These are phyloP conservation scores for Spodoptera picta DNA, from an alignment of 2,888 invertebrate genomes.

Conservation along the genomic window DNA sequence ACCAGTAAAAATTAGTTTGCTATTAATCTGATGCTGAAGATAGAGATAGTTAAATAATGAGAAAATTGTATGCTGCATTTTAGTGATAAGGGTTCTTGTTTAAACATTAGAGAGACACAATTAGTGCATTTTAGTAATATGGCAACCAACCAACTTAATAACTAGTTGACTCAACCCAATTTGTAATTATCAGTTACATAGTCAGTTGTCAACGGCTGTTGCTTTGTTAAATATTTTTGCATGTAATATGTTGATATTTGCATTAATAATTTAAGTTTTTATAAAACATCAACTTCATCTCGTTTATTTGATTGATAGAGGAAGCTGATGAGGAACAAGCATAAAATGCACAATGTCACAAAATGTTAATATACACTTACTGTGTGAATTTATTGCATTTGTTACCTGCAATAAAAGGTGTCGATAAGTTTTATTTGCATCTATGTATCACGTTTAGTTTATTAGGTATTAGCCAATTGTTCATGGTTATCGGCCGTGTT, in stretches of 20 bases:
- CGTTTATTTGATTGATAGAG: too few relatives aligned
- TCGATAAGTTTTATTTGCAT: slow-evolving; percentile 45
- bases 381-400: slow-evolving; percentile 4
- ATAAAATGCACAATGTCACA: too few relatives aligned
- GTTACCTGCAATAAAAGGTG: slow-evolving; percentile 12
- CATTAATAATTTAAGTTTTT: too few relatives aligned
- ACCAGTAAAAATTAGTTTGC: slow-evolving; percentile 11
- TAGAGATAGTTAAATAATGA: neutral
- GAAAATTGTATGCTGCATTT: neutral
- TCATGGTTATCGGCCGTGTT: slow-evolving; percentile 76
- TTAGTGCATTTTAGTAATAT: slow-evolving; percentile 66
- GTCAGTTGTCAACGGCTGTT: slow-evolving; percentile 45
- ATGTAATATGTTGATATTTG: slow-evolving; percentile 35
- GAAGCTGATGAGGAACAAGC: neutral
- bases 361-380: too few relatives aligned
- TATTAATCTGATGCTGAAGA: slow-evolving; percentile 14
- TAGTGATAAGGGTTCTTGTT: slow-evolving; percentile 34
- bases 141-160: slow-evolving; percentile 58
- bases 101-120: slow-evolving; percentile 60
- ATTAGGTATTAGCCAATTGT: slow-evolving; percentile 64
- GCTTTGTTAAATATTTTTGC: slow-evolving; percentile 53
- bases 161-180: slow-evolving; percentile 61
- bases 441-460: slow-evolving; percentile 44
- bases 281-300: too few relatives aligned
- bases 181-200: slow-evolving; percentile 54